A percentile compares a stretch with the other conserved stretches of the same genome.
Evolutionary conservation across 2,797 vertebrate species (phyloP).

Genomic region (Petrocephalus schoutedeni): DNA sequence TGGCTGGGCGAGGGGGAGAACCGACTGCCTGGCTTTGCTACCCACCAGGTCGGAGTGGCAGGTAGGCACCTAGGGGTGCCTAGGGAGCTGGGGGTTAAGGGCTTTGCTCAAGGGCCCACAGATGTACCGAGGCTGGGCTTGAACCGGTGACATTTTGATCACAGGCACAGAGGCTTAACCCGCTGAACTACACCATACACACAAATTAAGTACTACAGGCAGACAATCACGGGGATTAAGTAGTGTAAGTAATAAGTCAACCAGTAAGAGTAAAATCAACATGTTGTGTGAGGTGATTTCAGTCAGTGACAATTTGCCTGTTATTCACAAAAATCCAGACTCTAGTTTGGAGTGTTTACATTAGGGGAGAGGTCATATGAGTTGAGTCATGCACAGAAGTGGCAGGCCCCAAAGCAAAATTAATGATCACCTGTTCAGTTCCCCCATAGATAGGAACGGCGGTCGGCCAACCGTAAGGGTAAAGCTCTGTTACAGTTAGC

Average conservation of each 20-base stretch:
- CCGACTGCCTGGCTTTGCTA: conserved; percentile 76
- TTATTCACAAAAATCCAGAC: not conserved
- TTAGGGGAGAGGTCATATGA: not conserved
- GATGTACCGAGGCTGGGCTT: no score
- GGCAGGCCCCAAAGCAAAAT: not conserved
- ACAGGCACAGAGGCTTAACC: no score
- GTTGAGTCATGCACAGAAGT: not conserved
- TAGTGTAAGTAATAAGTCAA: not conserved
- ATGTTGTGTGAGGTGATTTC: not conserved
- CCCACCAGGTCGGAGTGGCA: conserved; percentile 89
- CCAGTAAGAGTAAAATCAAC: not conserved
- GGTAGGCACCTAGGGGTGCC: no score
- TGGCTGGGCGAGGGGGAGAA: conserved; percentile 76
- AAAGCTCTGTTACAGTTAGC: not conserved
- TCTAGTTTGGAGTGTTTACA: not conserved
- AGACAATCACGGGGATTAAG: not conserved
- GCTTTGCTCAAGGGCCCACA: no score
- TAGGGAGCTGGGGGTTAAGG: no score
- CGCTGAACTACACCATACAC: no score
- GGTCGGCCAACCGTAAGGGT: not conserved
- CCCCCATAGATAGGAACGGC: not conserved
- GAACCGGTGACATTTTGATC: no score
- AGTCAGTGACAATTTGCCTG: not conserved
- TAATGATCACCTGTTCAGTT: not conserved
- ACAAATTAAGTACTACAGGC: no score